phyloP scores from a whole-genome alignment of 2,888 invertebrate genomes.

The Cosmopolites sordidus region DNA sequence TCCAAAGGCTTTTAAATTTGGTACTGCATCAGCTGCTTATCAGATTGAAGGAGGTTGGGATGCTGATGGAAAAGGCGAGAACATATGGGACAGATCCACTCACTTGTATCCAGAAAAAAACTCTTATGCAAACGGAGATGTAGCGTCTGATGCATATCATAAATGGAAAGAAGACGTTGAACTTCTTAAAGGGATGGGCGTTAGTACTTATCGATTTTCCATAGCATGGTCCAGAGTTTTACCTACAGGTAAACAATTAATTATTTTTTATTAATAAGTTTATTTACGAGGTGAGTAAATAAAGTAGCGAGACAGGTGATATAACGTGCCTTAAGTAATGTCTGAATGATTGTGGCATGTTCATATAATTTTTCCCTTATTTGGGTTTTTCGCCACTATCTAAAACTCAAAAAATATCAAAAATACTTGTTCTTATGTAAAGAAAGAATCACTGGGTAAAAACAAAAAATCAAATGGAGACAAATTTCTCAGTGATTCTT shows the following conservation, averaged over 20 bases:
- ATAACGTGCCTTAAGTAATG: too few species aligned
- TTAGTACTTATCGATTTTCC: conserved; percentile 55
- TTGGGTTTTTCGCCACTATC: too few species aligned
- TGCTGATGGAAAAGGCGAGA: conserved; percentile 15
- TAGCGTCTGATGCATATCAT: conserved; percentile 66
- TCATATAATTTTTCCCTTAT: too few species aligned
- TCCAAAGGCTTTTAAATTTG: conserved; percentile 10
- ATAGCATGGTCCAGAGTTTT: conserved; percentile 64
- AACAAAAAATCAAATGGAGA: too few species aligned
- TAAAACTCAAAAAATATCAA: too few species aligned
- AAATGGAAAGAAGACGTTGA: conserved; percentile 58
- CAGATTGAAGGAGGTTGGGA: conserved; percentile 16
- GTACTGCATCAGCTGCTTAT: conserved; percentile 12
- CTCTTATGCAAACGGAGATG: conserved; percentile 52
- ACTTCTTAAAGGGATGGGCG: conserved; percentile 53
- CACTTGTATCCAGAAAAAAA: conserved; percentile 16
- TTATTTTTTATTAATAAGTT: too few species aligned
- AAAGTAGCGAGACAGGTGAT: too few species aligned
- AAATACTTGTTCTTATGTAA: too few species aligned
- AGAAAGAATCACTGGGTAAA: too few species aligned
- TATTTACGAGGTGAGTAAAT: too few species aligned
- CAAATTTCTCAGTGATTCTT: too few species aligned
- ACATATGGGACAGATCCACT: conserved; percentile 23
- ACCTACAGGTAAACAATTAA: conserved; percentile 52
- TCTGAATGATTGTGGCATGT: too few species aligned